Evolutionary conservation across 2,797 vertebrate genomes (phyloP), one percentile per base, ranked within the genome.

Genomic region (Columba guinea): DNA sequence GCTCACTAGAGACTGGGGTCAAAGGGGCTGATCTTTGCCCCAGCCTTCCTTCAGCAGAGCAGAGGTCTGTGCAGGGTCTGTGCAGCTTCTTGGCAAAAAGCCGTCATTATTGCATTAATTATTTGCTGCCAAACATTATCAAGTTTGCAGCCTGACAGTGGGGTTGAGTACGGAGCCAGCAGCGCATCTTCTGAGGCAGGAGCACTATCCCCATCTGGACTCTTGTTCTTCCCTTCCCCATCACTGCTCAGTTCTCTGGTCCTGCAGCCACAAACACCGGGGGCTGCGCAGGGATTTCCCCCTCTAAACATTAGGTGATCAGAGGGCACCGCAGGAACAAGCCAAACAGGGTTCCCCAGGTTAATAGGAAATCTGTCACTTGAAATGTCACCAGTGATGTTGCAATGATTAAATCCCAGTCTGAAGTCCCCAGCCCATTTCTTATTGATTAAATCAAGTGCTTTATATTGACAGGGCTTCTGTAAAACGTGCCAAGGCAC

Each of bases 361-460:
- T 93, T 94, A 95, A 93, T 67, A 73, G 82, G 77, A 88, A 94
- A 94, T 76, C 90, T 94, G 92, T 63, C 79, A 71, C 75, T 63
- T 70, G 58, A 71, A 89, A 91, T 76, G 52, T 91, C 76, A 87
- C 79, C 77, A 30, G 87, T 30, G 46, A 63, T 65, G 55, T 11
- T 39, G 55, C 75, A 49, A 37, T 77, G 74, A 93, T 89, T 92
- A 62, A 78, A 86, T 89, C 77, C 93, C 78, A 19, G 63, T 48
- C 82, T 55, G 46, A 83, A 86, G 71, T 88, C 83, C 79, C 77
- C 37, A 51, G 69, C 82, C 48, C 88, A 76, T 85, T 90, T 77
- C 80, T 89, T 87, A 73, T 74, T 69, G 94, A 94, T 78, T 65
- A 53, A 74, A 92, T 79, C 89, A 79, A 91, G 90, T 35, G 63